Evolutionary conservation across 2,888 invertebrate genomes (phyloP).

Genomic region (Asteroscopus sphinx): DNA sequence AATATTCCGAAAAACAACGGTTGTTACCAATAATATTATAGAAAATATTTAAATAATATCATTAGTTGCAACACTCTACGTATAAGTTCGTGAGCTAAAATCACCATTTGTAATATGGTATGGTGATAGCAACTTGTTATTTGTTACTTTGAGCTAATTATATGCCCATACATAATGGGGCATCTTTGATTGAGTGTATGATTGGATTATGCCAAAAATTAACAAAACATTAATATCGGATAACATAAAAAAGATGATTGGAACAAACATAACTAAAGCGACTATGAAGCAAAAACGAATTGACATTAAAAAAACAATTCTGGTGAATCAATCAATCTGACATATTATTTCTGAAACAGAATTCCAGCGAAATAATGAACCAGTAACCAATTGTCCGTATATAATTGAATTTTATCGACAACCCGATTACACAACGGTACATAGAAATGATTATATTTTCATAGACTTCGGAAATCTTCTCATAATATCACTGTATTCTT

Average conservation of each 20-base stretch:
- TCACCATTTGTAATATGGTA: not conserved
- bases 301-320: not conserved
- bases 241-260: no score
- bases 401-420: conserved; percentile 10
- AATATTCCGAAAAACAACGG: conserved; percentile 18
- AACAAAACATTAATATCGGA: no score
- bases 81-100: conserved; percentile 28
- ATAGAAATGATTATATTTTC: conserved; percentile 46
- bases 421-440: conserved; percentile 16
- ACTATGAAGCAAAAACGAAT: no score
- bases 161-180: no score
- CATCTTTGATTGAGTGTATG: no score
- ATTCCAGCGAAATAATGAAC: conserved; percentile 15
- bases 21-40: not conserved
- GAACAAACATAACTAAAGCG: no score
- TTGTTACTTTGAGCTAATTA: no score
- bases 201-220: no score
- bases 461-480: conserved; percentile 27
- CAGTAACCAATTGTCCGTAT: not conserved
- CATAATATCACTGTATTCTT: conserved; percentile 47
- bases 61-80: conserved; percentile 29
- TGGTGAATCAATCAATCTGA: not conserved
- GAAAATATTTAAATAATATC: conserved; percentile 16
- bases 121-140: no score
- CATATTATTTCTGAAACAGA: conserved; percentile 2